Conservation (phyloP, 2,113 vertebrate species). For the Ammodramus savannarum region DNA sequence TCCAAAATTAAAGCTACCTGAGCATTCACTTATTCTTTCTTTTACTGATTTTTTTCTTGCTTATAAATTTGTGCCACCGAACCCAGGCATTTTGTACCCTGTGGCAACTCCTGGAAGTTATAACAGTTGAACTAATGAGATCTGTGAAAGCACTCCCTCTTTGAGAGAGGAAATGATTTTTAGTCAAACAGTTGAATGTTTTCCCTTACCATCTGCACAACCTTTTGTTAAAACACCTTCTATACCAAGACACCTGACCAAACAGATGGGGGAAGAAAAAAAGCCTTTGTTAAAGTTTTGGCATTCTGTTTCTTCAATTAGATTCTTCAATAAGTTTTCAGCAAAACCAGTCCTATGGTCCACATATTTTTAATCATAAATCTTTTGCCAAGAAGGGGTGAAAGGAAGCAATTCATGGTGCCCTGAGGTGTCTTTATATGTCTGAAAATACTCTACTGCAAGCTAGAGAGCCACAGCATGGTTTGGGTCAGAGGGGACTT, state of each 20-base stretch:
- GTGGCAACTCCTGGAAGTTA: slow-evolving; percentile 37
- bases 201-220: slow-evolving; percentile 41
- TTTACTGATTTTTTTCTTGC: not conserved
- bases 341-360: not conserved
- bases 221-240: slow-evolving; percentile 50
- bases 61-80: not conserved
- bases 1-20: not conserved
- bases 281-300: slow-evolving; percentile 44
- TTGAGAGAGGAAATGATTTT: slow-evolving; percentile 52
- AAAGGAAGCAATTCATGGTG: not conserved
- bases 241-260: slow-evolving; percentile 48
- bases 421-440: not conserved
- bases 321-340: slow-evolving; percentile 14
- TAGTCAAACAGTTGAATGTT: slow-evolving; percentile 20
- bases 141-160: slow-evolving; percentile 14
- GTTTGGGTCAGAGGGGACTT: not conserved
- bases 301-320: not conserved
- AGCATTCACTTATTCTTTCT: not conserved
- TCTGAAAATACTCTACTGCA: not conserved
- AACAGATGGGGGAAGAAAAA: slow-evolving; percentile 38
- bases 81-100: not conserved
- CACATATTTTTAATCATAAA: not conserved
- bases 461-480: not conserved
- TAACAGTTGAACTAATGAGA: slow-evolving; percentile 8
- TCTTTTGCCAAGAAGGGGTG: not conserved